These are phyloP conservation scores for Drosophila trapezifrons DNA, from an alignment of 1,140 invertebrate species.

Conservation along the genomic window DNA sequence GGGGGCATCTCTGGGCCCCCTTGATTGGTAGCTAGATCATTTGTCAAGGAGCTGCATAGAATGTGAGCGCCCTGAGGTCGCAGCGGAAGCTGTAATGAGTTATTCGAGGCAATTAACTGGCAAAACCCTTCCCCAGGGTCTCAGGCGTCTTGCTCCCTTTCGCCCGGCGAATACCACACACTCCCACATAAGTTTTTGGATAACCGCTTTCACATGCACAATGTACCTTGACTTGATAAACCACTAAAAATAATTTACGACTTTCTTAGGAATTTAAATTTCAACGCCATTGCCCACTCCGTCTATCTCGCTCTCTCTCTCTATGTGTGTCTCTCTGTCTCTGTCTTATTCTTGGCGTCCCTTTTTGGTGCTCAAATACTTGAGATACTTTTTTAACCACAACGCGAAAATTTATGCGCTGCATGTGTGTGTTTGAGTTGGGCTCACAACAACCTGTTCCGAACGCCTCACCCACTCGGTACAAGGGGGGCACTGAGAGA, in stretches of 20 bases:
- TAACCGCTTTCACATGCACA: slow-evolving; percentile 52
- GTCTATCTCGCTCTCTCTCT: slow-evolving; percentile 9
- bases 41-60: slow-evolving; percentile 76
- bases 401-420: slow-evolving; percentile 69
- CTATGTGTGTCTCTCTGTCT: neutral
- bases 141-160: slow-evolving; percentile 7
- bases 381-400: slow-evolving; percentile 65
- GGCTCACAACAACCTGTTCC: slow-evolving; percentile 72
- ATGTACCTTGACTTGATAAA: slow-evolving; percentile 72
- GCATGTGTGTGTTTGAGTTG: slow-evolving; percentile 56
- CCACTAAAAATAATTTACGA: slow-evolving; percentile 83
- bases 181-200: slow-evolving; percentile 41
- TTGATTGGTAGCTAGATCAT: slow-evolving; percentile 70
- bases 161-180: slow-evolving; percentile 5
- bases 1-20: slow-evolving; percentile 11
- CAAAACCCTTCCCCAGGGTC: slow-evolving; percentile 21
- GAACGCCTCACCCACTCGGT: slow-evolving; percentile 39
- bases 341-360: slow-evolving; percentile 3
- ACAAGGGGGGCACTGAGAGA: slow-evolving; percentile 9
- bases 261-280: slow-evolving; percentile 80
- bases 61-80: slow-evolving; percentile 59
- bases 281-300: slow-evolving; percentile 60
- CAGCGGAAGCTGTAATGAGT: slow-evolving; percentile 82
- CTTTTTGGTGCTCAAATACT: slow-evolving; percentile 55
- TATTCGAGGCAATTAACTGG: slow-evolving; percentile 74